phyloP scores from a whole-genome alignment of 2,113 vertebrate genomes.

The Semicossyphus pulcher region DNA sequence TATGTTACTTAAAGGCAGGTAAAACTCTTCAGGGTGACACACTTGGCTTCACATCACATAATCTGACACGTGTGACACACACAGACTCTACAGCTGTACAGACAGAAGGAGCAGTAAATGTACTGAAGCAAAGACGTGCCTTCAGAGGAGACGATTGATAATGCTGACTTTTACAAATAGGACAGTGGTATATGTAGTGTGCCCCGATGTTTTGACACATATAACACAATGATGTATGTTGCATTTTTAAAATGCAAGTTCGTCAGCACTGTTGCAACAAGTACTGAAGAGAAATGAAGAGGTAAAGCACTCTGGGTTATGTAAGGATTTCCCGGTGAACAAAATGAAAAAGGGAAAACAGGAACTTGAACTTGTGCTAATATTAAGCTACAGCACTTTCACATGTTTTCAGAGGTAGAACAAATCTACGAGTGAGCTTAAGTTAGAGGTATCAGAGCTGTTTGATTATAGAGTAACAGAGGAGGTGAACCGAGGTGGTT shows the following conservation, averaged over 20 bases:
- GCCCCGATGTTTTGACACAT: not conserved
- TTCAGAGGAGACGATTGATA: no score
- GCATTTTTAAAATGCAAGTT: not conserved
- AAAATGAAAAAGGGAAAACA: not conserved
- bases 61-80: no score
- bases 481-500: not conserved
- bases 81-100: no score
- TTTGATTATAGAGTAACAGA: conserved; percentile 11
- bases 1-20: no score
- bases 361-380: not conserved
- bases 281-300: not conserved
- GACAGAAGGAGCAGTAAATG: no score
- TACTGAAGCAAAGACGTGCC: no score
- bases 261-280: not conserved
- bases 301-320: not conserved
- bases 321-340: not conserved
- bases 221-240: not conserved
- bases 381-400: not conserved
- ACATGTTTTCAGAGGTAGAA: not conserved
- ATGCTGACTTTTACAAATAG: not conserved
- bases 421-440: not conserved
- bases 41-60: no score
- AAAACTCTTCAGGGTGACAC: no score
- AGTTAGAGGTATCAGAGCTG: not conserved
- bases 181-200: no score